Evolutionary conservation across 2,888 invertebrate species (phyloP), one percentile per base, ranked within the genome.

Genomic region (Synergus japonicus): DNA sequence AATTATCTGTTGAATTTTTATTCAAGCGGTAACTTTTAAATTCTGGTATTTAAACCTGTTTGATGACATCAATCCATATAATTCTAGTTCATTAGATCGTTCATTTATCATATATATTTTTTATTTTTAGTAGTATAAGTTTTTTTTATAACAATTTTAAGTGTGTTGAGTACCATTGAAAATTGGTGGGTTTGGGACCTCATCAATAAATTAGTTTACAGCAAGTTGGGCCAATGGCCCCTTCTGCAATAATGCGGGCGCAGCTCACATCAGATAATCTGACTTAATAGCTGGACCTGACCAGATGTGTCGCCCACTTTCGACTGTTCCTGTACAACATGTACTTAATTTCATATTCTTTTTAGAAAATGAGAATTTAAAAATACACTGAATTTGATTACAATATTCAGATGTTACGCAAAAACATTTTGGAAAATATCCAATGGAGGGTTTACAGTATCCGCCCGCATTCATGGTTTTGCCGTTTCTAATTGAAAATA

Each of bases 191-290:
- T 46, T 13, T 13, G 22, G 22, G 8, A 0, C n/a, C 18, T 44
- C 10, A 49, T 22, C 29, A 46, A 15, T 22, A 69, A 15, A 69
- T 46, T 69, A 44, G 10, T 29, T 69, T 4, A 69, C 29, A 69
- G 46, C 12, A 18, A 66, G 18, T 12, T 12, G 46, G 46, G 29
- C 29, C 29, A 69, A 69, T 46, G 12, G 46, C 49, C 46, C 29
- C 49, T 49, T 49, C 46, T 18, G 15, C 49, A 46, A 69, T 22
- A 49, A 69, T 69, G 69, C 46, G 69, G 69, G 69, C 49, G 29
- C 13, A 69, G 29, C 22, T 37, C 37, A 37, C 5, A 37, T 65
- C 43, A 46, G 12, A 12, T 41, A 15, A 41, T 65, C 41, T 65
- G 43, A 65, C 43, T 65, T 65, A 65, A 65, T 65, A 41, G 15